Percentiles rank a stretch among this genome's conserved stretches.
These are phyloP conservation scores for Dryobota labecula DNA, from an alignment of 2,888 invertebrate species.

Conservation along the genomic window DNA sequence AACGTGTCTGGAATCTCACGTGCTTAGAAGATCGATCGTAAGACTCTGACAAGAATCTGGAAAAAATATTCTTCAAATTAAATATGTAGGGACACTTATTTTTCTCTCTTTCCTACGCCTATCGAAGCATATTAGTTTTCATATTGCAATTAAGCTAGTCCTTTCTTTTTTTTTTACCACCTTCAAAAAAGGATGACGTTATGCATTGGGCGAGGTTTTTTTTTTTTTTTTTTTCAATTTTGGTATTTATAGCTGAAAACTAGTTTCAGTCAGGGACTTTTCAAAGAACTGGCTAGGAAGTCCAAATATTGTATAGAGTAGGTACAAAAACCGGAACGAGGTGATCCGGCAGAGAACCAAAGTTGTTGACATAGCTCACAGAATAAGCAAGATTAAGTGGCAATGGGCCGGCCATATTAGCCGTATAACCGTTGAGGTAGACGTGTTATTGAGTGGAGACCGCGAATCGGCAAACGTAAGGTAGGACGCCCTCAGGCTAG, in stretches of 20 bases:
- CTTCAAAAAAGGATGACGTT: neutral
- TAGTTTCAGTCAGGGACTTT: neutral
- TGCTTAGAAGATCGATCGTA: neutral
- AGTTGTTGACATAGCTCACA: too few relatives aligned
- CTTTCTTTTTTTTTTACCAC: neutral
- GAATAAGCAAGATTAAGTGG: too few relatives aligned
- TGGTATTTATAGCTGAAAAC: too few relatives aligned
- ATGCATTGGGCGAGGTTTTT: neutral
- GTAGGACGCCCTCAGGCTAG: too few relatives aligned
- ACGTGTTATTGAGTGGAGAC: too few relatives aligned
- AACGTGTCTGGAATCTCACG: constrained; percentile 28
- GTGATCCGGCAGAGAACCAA: too few relatives aligned
- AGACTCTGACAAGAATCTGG: neutral
- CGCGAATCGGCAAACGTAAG: too few relatives aligned
- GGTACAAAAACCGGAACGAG: too few relatives aligned
- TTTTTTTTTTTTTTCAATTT: neutral
- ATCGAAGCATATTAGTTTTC: neutral
- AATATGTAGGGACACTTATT: neutral
- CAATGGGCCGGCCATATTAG: too few relatives aligned
- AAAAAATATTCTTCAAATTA: neutral
- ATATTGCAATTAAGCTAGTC: neutral
- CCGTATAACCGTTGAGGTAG: too few relatives aligned
- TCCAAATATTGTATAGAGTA: neutral
- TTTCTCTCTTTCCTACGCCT: neutral
- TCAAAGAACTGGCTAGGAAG: neutral